Evolutionary conservation across 2,888 invertebrate species (phyloP), one percentile per base, ranked within the genome.

Genomic region (Trissolcus brochymenae): DNA sequence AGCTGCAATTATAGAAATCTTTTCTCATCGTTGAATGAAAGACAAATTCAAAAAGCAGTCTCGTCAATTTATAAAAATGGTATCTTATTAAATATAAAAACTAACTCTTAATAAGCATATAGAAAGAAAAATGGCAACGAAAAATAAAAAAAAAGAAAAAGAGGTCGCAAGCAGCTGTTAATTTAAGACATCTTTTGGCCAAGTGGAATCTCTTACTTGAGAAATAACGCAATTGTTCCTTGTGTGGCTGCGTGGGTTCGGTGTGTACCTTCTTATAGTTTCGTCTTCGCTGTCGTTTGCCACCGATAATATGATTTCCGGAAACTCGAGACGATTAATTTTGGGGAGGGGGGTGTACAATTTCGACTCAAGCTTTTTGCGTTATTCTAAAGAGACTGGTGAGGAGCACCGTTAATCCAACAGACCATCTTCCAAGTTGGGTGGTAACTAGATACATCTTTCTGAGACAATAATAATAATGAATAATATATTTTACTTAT

Each of bases 211-310:
- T 51, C 6, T n/a, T 59, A 25, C 7, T 16, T 17, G 16, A 75
- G 80, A 81, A 81, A 77, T 79, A 79, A 76, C 53, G 78, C 80
- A 80, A 82, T 83, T 80, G 81, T 80, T 79, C 64, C 67, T 65
- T 73, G 53, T 74, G 35, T 35, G 35, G 56, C 56, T 62, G 72
- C 76, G 54, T 74, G 62, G 61, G 74, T 65, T 65, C 70, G 53
- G 40, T 60, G 25, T 25, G 68, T 43, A 73, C 75, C 60, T 73
- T 71, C 68, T 67, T 49, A 57, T 49, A n/a, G 67, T 72, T 43
- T 75, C 67, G 65, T 61, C 61, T 16, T 17, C 41, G 19, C 41
- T 41, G 51, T 54, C 64, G 62, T 66, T 49, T 53, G 50, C 57
- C 65, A 54, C 59, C 76, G 79, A 80, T 81, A 83, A 82, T 83